Base-by-base conservation (phyloP, 1,140 invertebrate species). In the Drosophila rhopaloa region DNA sequence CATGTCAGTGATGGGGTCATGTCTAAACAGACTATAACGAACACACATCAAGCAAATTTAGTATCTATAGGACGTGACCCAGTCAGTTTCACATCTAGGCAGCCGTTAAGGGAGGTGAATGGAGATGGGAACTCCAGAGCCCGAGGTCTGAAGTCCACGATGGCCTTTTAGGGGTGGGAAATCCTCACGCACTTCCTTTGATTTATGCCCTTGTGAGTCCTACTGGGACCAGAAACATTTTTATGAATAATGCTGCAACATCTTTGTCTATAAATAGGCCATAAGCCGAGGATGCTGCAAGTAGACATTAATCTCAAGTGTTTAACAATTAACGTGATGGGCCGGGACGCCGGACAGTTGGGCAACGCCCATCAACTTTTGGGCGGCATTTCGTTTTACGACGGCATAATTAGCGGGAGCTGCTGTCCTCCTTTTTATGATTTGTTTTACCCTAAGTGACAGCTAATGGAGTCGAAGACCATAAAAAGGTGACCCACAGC, bases 371-470 rank as follows among this genome's bases (percentile, higher is more conserved):
- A 51, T 73, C 48, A 74, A 44, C 75, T 71, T 73, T 47, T 54
- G 16, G 27, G 19, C 19, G 44, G 48, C 29, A 56, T 50, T 74
- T 56, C 51, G 71, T 76, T 81, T 85, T 81, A 85, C 66, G 76
- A 78, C 74, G 70, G 43, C 81, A 51, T 85, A 78, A 85, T 85
- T 85, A 85, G 57, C 44, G 56, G 29, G 53, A 60, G 48, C 63
- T 73, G 60, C 58, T 16, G 55, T 44, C 67, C 59, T 51, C 60
- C 62, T 79, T 71, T 84, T 80, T 76, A 84, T 84, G 81, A 76
- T 84, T 80, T 84, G 66, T 65, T 80, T 83, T 76, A 76, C 71
- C 72, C 80, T 79, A 83, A 83, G 75, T 83, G 60, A 79, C 65
- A 71, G 76, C 81, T 83, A 84, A 84, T 83, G 76, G 80, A 83